A percentile compares a stretch with the other conserved stretches of the same genome.
Conservation (phyloP, 2,888 invertebrate genomes). For the Parelbella ahira region DNA sequence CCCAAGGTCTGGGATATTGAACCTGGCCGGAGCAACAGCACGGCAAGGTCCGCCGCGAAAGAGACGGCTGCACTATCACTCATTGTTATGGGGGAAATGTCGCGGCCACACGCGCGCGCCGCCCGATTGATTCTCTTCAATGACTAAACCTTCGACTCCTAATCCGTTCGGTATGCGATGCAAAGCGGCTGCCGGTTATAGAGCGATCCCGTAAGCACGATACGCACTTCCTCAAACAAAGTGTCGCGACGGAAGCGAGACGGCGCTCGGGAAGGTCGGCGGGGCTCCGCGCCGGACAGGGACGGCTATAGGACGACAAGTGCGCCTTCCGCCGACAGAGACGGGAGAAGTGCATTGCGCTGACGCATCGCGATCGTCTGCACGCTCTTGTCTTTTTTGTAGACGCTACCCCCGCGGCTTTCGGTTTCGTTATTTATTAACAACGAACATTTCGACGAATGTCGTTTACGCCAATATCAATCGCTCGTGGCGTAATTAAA, state of each 20-base stretch:
- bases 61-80: constrained; percentile 74
- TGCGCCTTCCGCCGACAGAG: constrained; percentile 46
- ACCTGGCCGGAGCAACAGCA: constrained; percentile 73
- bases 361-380: constrained; percentile 72
- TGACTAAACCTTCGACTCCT: constrained; percentile 55
- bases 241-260: constrained; percentile 39
- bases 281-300: constrained; percentile 36
- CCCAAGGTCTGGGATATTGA: constrained; percentile 79
- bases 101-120: constrained; percentile 66
- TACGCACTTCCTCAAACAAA: constrained; percentile 67
- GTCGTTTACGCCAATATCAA: constrained; percentile 61
- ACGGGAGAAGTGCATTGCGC: constrained; percentile 66
- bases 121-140: constrained; percentile 49
- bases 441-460: constrained; percentile 46
- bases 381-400: constrained; percentile 60
- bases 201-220: constrained; percentile 56
- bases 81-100: constrained; percentile 75
- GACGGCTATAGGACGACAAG: constrained; percentile 50
- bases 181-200: constrained; percentile 51
- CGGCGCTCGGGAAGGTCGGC: constrained; percentile 29
- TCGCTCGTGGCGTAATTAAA: constrained; percentile 64
- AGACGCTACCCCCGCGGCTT: constrained; percentile 54
- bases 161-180: constrained; percentile 63
- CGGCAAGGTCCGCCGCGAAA: constrained; percentile 67
- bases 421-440: constrained; percentile 59